Evolutionary conservation across 37 sponge, comb jelly and placozoan species (phyloP), one percentile per base, ranked within the genome.

Genomic region (Halichondria panicea): DNA sequence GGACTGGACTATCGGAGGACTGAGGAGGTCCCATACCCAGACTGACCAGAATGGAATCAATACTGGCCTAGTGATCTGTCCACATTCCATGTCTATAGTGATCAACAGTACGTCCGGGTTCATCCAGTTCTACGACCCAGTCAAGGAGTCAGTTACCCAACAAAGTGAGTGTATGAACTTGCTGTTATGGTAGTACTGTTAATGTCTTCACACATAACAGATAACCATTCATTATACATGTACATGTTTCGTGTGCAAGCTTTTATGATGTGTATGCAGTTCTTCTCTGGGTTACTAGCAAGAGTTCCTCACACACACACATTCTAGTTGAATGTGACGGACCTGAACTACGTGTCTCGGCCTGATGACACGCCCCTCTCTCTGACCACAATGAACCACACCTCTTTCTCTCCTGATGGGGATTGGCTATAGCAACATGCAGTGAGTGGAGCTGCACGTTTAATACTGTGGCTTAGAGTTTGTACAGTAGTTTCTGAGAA

Each of bases 331-430:
- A 80, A 93, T 70, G 91, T 93, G 13, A 76, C 84, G 30, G 71
- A 66, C 11, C 75, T 90, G 62, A 96, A 96, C 76, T 80, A 81
- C 55, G 94, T 96, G 15, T 92, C 94, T 15, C 76, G 94, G 32
- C 55, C 78, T 0, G 78, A 87, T 30, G 44, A 75, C 3, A 55
- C 71, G 60, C 88, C 92, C 11, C 66, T 93, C 15, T 63, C 70
- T 21, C 76, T 65, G 7, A 90, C 87, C 37, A 82, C 81, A 28
- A 71, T 96, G 6, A 72, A 78, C 27, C 91, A 86, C 68, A 81
- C 77, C 9, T 78, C 91, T 43, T 89, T 96, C 76, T 90, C 91
- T 43, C 67, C 79, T 12, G 60, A 75, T 39, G 94, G 88, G 39
- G 33, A 74, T 21, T 96, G 97, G 97, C 77, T 96, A n/a, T n/a